Base-by-base conservation (phyloP, 1,140 invertebrate species). In the Bombus sibiricus region DNA sequence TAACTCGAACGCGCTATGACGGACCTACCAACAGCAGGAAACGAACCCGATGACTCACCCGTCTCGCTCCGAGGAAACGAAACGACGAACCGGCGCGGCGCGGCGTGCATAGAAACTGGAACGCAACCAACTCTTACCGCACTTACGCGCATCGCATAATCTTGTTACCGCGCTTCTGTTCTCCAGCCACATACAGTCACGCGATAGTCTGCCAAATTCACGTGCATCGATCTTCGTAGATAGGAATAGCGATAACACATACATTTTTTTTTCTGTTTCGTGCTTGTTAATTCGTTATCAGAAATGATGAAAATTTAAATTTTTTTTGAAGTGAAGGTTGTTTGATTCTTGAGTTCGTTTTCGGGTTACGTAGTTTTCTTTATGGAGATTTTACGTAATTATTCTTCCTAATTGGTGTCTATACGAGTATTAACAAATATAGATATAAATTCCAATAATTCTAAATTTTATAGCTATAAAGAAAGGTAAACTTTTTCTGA, bases 41-140 rank as follows among this genome's bases (percentile, higher is more conserved):
- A 90, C 88, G 89, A 92, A 92, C 87, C 66, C 81, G 88, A 90
- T 94, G 93, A 94, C 85, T 93, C 93, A 93, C 57, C 59, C 84
- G 86, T 47, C 79, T 62, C 74, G 39, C 85, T 79, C 80, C 81
- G 73, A 91, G 88, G 88, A 92, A 74, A 43, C 71, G 71, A 32
- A 74, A 3, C 39, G 37, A 72, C 69, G 69, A 72, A 72, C 32
- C 39, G 32, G n/a, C n/a, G 47, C 47, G 18, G 47, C 47, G 18
- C 64, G 6, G 15, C 81, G 83, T 90, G 87, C 75, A 82, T 80
- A 85, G 41, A 68, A 37, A 53, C 62, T 77, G 71, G 86, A 77
- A 74, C 68, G 76, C 84, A 69, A 82, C 76, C 73, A 64, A 69
- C 81, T 89, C 82, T 86, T 88, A 88, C 84, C 81, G 84, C 64